These are phyloP conservation scores for Drosophila prolongata DNA, from an alignment of 2,888 invertebrate species.

Conservation along the genomic window DNA sequence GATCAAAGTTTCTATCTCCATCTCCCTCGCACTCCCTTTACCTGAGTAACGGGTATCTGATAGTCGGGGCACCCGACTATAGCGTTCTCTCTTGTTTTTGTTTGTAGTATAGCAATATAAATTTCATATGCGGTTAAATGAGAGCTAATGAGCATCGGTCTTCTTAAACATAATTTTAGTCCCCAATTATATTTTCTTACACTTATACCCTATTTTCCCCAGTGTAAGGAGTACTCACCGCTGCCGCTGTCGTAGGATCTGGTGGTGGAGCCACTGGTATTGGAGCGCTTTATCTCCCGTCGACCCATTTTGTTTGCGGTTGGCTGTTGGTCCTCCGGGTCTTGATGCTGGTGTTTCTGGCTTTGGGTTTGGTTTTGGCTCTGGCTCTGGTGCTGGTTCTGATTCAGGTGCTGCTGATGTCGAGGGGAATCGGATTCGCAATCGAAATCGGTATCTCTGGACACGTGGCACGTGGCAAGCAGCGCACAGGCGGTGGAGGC, in stretches of 20 bases:
- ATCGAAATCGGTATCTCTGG: constrained; percentile 49
- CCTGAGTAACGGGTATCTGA: too few relatives aligned
- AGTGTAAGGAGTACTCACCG: constrained; percentile 73
- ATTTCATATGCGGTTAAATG: too few relatives aligned
- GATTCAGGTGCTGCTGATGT: constrained; percentile 38
- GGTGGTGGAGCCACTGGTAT: constrained; percentile 82
- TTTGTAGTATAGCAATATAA: too few relatives aligned
- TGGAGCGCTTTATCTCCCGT: constrained; percentile 84
- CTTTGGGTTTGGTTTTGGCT: too few relatives aligned
- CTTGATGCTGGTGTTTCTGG: constrained; percentile 48
- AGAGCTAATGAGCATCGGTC: too few relatives aligned
- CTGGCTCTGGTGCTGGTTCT: constrained; percentile 1
- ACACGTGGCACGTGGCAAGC: constrained; percentile 70
- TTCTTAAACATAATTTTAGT: too few relatives aligned
- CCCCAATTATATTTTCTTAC: too few relatives aligned
- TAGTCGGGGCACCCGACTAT: too few relatives aligned
- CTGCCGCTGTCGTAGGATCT: constrained; percentile 83
- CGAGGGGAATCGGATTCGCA: constrained; percentile 28
- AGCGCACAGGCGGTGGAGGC: constrained; percentile 67
- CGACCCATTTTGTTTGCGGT: constrained; percentile 81
- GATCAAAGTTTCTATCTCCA: too few relatives aligned
- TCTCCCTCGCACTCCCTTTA: too few relatives aligned
- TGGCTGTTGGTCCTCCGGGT: constrained; percentile 29
- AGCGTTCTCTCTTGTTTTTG: too few relatives aligned
- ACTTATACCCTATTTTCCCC: too few relatives aligned